Conservation (phyloP, 2,888 invertebrate species). For the Malacosoma neustria region DNA sequence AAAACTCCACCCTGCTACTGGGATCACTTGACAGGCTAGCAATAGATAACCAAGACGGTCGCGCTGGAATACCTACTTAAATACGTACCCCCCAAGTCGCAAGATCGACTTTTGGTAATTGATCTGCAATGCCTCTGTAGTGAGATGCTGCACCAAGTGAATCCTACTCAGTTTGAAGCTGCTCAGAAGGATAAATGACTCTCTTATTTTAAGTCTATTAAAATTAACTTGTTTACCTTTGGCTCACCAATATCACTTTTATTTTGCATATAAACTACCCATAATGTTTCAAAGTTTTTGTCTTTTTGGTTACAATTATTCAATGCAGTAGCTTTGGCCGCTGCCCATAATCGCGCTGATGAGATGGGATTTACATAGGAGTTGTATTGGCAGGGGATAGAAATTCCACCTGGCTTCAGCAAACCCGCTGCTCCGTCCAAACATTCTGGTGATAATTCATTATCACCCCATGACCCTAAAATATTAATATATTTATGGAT, state of each 20-base stretch:
- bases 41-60: too few relatives aligned
- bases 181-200: too few relatives aligned
- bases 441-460: constrained; percentile 98
- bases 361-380: constrained; percentile 96
- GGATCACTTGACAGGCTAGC: too few relatives aligned
- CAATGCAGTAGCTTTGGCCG: constrained; percentile 67
- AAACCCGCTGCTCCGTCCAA: constrained; percentile 94
- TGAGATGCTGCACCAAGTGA: too few relatives aligned
- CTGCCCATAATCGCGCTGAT: constrained; percentile 89
- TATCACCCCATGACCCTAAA: constrained; percentile 95
- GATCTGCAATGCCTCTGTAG: too few relatives aligned
- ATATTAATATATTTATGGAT: constrained; percentile 3
- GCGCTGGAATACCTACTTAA: too few relatives aligned
- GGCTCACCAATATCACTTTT: constrained; percentile 85
- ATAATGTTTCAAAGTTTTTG: constrained; percentile 84
- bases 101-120: too few relatives aligned
- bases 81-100: too few relatives aligned
- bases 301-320: constrained; percentile 32
- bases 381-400: constrained; percentile 90
- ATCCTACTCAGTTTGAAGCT: too few relatives aligned
- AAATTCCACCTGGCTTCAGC: constrained; percentile 89
- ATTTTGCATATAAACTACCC: constrained; percentile 94
- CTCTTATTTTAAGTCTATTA: too few relatives aligned
- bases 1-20: too few relatives aligned
- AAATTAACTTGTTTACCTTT: constrained; percentile 65